Conservation (phyloP, 2,797 vertebrate genomes). For the Artibeus lituratus region DNA sequence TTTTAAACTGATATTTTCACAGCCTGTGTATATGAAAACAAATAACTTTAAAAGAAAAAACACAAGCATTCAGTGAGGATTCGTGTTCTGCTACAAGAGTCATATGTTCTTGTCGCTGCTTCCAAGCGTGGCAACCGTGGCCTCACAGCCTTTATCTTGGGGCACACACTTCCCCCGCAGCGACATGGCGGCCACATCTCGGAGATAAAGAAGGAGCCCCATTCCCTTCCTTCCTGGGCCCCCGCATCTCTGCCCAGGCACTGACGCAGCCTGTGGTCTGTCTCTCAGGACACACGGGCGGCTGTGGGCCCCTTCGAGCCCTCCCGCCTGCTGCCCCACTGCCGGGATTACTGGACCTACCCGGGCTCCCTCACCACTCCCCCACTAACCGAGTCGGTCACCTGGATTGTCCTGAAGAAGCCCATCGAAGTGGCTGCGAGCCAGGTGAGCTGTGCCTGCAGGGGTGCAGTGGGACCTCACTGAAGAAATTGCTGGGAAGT, state of each 20-base stretch:
- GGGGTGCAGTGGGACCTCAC: fast-evolving
- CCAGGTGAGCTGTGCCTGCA: slow-evolving; percentile 85
- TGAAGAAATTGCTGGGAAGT: fast-evolving
- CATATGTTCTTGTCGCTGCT: neutral
- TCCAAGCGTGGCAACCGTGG: fast-evolving
- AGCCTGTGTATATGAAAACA: neutral
- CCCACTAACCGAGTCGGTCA: slow-evolving; percentile 93
- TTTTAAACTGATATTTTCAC: neutral
- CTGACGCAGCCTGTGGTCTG: neutral
- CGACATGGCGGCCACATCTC: fast-evolving
- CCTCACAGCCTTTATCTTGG: neutral
- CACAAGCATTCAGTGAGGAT: neutral
- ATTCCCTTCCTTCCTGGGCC: fast-evolving
- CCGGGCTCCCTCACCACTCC: slow-evolving; percentile 94
- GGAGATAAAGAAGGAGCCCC: fast-evolving
- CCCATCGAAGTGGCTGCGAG: slow-evolving; percentile 92
- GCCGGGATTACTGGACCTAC: slow-evolving; percentile 94
- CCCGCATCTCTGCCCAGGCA: neutral
- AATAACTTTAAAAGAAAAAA: neutral
- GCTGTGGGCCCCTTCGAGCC: slow-evolving; percentile 91
- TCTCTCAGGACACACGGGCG: slow-evolving; percentile 83
- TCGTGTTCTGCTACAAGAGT: neutral
- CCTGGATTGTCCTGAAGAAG: slow-evolving; percentile 94
- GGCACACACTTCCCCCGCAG: fast-evolving
- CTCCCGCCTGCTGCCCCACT: slow-evolving; percentile 88